These are phyloP conservation scores for Mesorhabditis spiculigera DNA, from an alignment of 2,888 invertebrate species.

Conservation along the genomic window DNA sequence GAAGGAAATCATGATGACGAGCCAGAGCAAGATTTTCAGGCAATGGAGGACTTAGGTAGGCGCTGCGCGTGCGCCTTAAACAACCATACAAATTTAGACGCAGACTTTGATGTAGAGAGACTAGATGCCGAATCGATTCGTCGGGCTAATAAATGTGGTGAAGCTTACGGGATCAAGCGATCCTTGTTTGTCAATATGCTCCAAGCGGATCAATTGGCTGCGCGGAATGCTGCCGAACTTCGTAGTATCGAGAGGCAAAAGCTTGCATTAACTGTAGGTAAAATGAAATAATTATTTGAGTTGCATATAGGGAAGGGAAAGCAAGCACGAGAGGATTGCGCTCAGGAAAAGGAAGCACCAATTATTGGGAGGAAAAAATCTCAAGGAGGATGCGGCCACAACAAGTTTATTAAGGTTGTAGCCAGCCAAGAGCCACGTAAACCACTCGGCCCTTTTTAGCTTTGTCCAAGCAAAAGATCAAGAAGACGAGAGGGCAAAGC, in stretches of 20 bases:
- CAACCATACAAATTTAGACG: constrained; percentile 24
- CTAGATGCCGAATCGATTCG: constrained; percentile 34
- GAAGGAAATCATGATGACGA: constrained; percentile 26
- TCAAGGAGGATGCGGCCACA: constrained; percentile 41
- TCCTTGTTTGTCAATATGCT: constrained; percentile 31
- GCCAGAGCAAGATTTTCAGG: constrained; percentile 12
- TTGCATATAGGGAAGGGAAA: constrained; percentile 45
- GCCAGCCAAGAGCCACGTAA: background rate
- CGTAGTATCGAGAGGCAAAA: constrained; percentile 54
- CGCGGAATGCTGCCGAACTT: constrained; percentile 41
- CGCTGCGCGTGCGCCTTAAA: background rate
- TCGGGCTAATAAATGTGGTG: constrained; percentile 43
- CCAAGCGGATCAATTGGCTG: constrained; percentile 45
- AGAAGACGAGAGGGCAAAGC: constrained; percentile 20
- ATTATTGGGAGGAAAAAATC: constrained; percentile 39
- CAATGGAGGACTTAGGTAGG: background rate
- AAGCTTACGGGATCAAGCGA: constrained; percentile 34
- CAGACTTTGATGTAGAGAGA: constrained; percentile 35
- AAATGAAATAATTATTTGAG: background rate
- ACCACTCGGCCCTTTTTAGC: constrained; percentile 15
- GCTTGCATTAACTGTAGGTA: constrained; percentile 44
- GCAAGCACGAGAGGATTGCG: constrained; percentile 44
- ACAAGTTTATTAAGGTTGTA: constrained; percentile 36
- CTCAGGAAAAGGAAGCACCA: constrained; percentile 42
- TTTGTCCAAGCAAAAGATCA: constrained; percentile 25